Evolutionary conservation across 1,140 invertebrate genomes (phyloP).

Genomic region (Ladona fulva): DNA sequence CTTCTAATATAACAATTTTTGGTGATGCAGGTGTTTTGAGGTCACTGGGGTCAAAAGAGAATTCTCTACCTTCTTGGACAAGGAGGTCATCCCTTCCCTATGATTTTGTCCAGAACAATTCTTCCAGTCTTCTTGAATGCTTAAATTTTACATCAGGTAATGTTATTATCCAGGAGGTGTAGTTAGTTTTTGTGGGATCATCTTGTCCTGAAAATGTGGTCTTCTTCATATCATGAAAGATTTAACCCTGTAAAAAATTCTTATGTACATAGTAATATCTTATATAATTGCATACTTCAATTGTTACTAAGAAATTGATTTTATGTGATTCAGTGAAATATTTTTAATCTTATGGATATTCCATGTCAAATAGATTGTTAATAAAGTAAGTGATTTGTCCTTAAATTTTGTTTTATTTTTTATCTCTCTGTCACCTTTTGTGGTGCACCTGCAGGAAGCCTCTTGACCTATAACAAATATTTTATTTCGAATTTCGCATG

Average conservation of each 20-base stretch:
- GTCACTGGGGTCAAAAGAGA: conserved; percentile 14
- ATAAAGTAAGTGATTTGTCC: neutral
- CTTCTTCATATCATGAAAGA: neutral
- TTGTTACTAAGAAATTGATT: neutral
- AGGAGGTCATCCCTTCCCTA: conserved; percentile 20
- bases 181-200: neutral
- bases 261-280: too few relatives aligned
- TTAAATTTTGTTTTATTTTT: neutral
- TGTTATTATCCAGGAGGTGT: conserved; percentile 2
- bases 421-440: neutral
- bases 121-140: conserved; percentile 11
- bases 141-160: conserved; percentile 13
- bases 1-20: neutral
- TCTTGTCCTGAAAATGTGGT: neutral
- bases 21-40: conserved; percentile 15
- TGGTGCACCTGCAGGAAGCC: neutral
- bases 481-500: too few relatives aligned
- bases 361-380: neutral
- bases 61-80: conserved; percentile 12
- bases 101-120: conserved; percentile 18
- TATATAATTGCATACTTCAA: neutral
- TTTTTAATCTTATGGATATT: neutral
- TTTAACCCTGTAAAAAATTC: too few relatives aligned
- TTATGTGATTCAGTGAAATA: neutral
- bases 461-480: too few relatives aligned